These are phyloP conservation scores for Ectemnius cavifrons DNA, from an alignment of 2,888 invertebrate genomes.

Conservation along the genomic window DNA sequence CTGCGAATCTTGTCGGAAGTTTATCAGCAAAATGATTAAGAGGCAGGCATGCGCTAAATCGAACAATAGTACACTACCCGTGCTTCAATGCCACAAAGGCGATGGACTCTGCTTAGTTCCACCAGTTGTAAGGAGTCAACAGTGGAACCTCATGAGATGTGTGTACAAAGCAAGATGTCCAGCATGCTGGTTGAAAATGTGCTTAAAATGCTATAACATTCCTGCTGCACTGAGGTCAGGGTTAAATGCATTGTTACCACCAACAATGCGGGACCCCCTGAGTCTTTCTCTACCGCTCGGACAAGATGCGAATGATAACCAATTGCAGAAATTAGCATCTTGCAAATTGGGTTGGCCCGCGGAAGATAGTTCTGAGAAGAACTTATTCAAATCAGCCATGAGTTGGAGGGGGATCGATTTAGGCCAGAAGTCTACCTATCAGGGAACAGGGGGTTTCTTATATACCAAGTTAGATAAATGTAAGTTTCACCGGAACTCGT, in stretches of 20 bases:
- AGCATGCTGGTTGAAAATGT: conserved; percentile 93
- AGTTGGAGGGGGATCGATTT: conserved; percentile 72
- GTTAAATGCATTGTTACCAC: conserved; percentile 85
- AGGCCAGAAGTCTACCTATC: conserved; percentile 67
- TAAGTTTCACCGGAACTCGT: conserved; percentile 32
- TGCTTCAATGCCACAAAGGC: conserved; percentile 84
- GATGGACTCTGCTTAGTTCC: conserved; percentile 87
- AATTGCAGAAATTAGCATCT: conserved; percentile 66
- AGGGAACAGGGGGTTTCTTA: conserved; percentile 63
- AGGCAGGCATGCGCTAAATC: conserved; percentile 82
- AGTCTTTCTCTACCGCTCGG: conserved; percentile 62
- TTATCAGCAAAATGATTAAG: conserved; percentile 90
- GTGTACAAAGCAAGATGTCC: conserved; percentile 88
- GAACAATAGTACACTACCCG: conserved; percentile 79
- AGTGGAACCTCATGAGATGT: conserved; percentile 84
- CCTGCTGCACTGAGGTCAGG: conserved; percentile 84
- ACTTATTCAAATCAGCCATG: conserved; percentile 74
- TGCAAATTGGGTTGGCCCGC: conserved; percentile 73
- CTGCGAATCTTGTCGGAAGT: conserved; percentile 92
- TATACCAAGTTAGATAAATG: conserved; percentile 72
- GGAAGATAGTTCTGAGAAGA: conserved; percentile 71
- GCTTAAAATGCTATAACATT: conserved; percentile 88
- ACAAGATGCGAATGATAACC: conserved; percentile 66
- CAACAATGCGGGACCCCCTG: conserved; percentile 80
- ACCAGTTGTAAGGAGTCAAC: conserved; percentile 85